These are phyloP conservation scores for Lophius piscatorius DNA, from an alignment of 2,113 vertebrate genomes.

Conservation along the genomic window DNA sequence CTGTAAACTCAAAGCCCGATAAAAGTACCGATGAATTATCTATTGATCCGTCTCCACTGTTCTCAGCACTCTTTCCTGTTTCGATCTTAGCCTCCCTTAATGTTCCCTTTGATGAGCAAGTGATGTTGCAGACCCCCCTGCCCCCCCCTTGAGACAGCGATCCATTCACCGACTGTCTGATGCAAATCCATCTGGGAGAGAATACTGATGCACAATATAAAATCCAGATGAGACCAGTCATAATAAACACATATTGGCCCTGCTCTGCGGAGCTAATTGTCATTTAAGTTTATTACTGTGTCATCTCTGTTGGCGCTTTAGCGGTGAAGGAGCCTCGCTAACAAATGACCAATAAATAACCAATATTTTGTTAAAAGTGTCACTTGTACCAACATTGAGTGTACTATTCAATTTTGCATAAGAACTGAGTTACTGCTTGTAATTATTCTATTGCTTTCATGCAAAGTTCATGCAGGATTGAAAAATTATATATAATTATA, in stretches of 20 bases:
- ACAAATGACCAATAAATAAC: constrained; percentile 5
- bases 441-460: neutral
- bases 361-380: constrained; percentile 14
- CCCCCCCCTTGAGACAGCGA: too few relatives aligned
- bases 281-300: neutral
- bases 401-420: too few relatives aligned
- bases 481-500: too few relatives aligned
- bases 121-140: neutral
- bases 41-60: constrained; percentile 27
- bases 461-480: too few relatives aligned
- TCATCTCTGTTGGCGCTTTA: constrained; percentile 1
- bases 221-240: neutral
- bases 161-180: constrained; percentile 11
- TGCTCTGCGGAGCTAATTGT: constrained; percentile 8
- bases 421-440: neutral
- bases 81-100: constrained; percentile 17
- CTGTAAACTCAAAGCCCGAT: constrained; percentile 6
- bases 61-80: constrained; percentile 6
- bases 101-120: constrained; percentile 20
- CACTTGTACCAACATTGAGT: constrained; percentile 5
- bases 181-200: constrained; percentile 10
- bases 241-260: neutral
- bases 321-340: neutral
- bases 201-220: constrained; percentile 15
- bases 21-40: constrained; percentile 27